Conservation (phyloP, 1,140 invertebrate genomes). For the Aricia agestis region DNA sequence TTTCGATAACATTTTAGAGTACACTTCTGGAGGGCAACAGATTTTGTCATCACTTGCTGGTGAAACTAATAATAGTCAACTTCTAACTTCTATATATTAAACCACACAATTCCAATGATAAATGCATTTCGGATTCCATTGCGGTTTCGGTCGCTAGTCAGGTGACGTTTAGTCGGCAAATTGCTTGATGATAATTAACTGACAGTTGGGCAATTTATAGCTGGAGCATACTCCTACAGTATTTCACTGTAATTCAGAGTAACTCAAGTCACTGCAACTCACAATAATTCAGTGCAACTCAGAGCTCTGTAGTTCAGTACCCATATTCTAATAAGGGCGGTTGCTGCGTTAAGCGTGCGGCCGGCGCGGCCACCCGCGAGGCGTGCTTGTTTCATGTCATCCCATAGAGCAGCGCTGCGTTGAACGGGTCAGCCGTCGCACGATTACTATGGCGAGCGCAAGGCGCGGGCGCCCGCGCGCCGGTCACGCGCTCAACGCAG, state of each 20-base stretch:
- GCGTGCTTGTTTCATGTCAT: too few relatives aligned
- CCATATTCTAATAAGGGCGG: too few relatives aligned
- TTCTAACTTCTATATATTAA: not conserved
- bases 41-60: too few relatives aligned
- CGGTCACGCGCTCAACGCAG: too few relatives aligned
- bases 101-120: not conserved
- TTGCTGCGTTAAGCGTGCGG: too few relatives aligned
- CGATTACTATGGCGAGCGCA: too few relatives aligned
- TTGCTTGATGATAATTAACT: constrained; percentile 66
- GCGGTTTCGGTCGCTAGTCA: constrained; percentile 11
- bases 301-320: not conserved
- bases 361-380: too few relatives aligned
- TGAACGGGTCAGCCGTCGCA: too few relatives aligned
- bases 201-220: constrained; percentile 48
- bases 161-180: constrained; percentile 35
- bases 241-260: not conserved
- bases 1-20: too few relatives aligned
- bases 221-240: constrained; percentile 16
- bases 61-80: not conserved
- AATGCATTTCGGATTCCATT: not conserved
- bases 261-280: not conserved
- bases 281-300: not conserved
- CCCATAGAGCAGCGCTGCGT: too few relatives aligned
- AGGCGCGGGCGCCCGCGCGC: too few relatives aligned
- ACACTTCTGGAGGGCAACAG: too few relatives aligned